Evolutionary conservation across 2,888 invertebrate genomes (phyloP), one percentile per base, ranked within the genome.

Genomic region (Drosophila lacicola): DNA sequence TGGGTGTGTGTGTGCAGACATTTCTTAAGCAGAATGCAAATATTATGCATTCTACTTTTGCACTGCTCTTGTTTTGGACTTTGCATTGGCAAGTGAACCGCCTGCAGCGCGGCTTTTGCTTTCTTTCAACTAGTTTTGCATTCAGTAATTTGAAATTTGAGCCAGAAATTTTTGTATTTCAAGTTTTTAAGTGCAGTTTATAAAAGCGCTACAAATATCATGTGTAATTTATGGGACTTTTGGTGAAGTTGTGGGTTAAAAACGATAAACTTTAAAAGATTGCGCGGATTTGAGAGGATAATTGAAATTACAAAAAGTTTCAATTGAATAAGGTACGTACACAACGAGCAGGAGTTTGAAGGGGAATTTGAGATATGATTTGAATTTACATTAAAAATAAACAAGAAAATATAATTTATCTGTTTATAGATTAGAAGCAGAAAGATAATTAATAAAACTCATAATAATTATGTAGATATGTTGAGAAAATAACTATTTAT

Each of bases 1-100:
- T 44, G 63, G 41, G 36, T 39, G 45, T 61, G 33, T 49, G 58
- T 62, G 51, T 50, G 74, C 49, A 67, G 69, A 75, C 69, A 67
- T 70, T 76, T 82, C 76, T 81, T 83, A 76, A 83, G 84, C 50
- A 72, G 68, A 68, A 80, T 81, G 81, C 81, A 82, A 81, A 83
- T 79, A 76, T 76, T 74, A 74, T 72, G 74, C 74, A 61, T 72
- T 55, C 45, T 44, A 55, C 68, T 72, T 78, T 61, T 41, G 61
- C 64, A 49, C 17, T 66, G 60, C 57, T 54, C 57, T 67, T 56
- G 47, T 62, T 64, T 62, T 57, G 36, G 49, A 37, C 41, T 75
- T 67, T 75, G 70, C 66, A 67, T 67, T 50, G 63, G 45, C 62
- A 70, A 63, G 70, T 70, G 67, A 70, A 51, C 50, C 51, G 54